Percentiles rank a stretch among this genome's conserved stretches.
These are phyloP conservation scores for Prochilodus magdalenae DNA, from an alignment of 2,113 vertebrate species.

Conservation along the genomic window DNA sequence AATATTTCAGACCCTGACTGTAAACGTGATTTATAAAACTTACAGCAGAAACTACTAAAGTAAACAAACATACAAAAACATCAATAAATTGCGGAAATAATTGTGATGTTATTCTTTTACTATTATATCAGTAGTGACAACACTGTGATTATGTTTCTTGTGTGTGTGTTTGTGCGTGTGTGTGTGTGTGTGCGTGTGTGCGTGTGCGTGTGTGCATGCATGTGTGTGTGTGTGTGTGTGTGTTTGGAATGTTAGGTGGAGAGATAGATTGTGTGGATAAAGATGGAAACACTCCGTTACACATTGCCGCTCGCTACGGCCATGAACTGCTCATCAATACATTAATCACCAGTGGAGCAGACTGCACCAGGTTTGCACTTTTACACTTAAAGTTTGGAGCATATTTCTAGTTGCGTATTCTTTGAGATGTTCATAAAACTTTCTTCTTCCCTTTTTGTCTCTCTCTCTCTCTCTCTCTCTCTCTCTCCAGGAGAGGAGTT, in stretches of 20 bases:
- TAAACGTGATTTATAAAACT: too few relatives aligned
- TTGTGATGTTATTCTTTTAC: too few relatives aligned
- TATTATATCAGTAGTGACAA: not conserved
- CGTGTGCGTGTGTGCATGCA: too few relatives aligned
- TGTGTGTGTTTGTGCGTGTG: too few relatives aligned
- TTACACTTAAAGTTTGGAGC: not conserved
- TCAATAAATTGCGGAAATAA: too few relatives aligned
- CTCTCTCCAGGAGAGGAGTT: slow-evolving; percentile 85
- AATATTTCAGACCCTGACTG: too few relatives aligned
- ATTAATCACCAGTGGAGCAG: slow-evolving; percentile 92
- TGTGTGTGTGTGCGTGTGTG: too few relatives aligned
- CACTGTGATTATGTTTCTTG: not conserved
- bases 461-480: slow-evolving; percentile 22
- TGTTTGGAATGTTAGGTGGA: slow-evolving; percentile 42
- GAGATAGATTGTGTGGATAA: slow-evolving; percentile 93
- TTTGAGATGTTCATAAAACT: not conserved
- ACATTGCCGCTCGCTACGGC: slow-evolving; percentile 92
- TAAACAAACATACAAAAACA: too few relatives aligned
- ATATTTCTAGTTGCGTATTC: not conserved
- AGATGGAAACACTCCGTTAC: slow-evolving; percentile 95
- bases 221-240: too few relatives aligned
- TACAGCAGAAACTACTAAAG: too few relatives aligned
- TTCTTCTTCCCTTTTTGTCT: not conserved
- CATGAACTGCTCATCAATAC: slow-evolving; percentile 97
- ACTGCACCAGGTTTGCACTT: slow-evolving; percentile 87